Percentiles rank a stretch among this genome's conserved stretches.
phyloP scores from a whole-genome alignment of 1,140 invertebrate species.

The Monochamus saltuarius region DNA sequence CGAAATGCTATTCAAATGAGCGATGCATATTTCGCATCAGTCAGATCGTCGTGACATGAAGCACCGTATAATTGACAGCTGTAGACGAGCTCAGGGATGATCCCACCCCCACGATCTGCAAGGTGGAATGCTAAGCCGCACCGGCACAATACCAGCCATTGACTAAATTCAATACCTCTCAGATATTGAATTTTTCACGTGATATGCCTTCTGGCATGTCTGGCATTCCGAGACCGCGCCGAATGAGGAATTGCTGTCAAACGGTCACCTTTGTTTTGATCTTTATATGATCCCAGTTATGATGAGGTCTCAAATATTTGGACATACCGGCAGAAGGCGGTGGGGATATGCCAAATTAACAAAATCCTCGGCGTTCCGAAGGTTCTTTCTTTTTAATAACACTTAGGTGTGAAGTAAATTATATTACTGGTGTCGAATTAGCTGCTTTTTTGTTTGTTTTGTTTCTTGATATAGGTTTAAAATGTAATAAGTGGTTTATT shows the following conservation, averaged over 20 bases:
- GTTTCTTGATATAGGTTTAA: too few relatives aligned
- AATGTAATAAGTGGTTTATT: too few relatives aligned
- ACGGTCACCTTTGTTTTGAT: slow-evolving; percentile 30
- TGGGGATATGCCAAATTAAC: slow-evolving; percentile 12
- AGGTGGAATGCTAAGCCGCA: slow-evolving; percentile 27
- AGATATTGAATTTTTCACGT: slow-evolving; percentile 45
- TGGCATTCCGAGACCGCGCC: slow-evolving; percentile 31
- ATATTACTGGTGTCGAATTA: too few relatives aligned
- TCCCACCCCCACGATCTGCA: neutral
- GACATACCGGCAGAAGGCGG: slow-evolving; percentile 6
- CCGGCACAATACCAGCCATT: slow-evolving; percentile 37
- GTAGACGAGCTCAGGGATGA: slow-evolving; percentile 28
- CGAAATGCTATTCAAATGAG: slow-evolving; percentile 40
- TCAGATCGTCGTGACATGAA: slow-evolving; percentile 38
- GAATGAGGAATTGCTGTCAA: slow-evolving; percentile 44
- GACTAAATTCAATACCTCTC: slow-evolving; percentile 25
- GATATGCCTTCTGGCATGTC: slow-evolving; percentile 36
- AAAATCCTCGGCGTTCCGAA: neutral
- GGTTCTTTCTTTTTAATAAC: too few relatives aligned
- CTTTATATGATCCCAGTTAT: slow-evolving; percentile 16
- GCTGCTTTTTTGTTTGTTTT: too few relatives aligned
- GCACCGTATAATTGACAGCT: slow-evolving; percentile 40
- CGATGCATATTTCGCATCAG: slow-evolving; percentile 40
- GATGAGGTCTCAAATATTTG: slow-evolving; percentile 21
- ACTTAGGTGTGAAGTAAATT: too few relatives aligned